Evolutionary conservation across 2,888 invertebrate genomes (phyloP).

Genomic region (Capitulum mitella): DNA sequence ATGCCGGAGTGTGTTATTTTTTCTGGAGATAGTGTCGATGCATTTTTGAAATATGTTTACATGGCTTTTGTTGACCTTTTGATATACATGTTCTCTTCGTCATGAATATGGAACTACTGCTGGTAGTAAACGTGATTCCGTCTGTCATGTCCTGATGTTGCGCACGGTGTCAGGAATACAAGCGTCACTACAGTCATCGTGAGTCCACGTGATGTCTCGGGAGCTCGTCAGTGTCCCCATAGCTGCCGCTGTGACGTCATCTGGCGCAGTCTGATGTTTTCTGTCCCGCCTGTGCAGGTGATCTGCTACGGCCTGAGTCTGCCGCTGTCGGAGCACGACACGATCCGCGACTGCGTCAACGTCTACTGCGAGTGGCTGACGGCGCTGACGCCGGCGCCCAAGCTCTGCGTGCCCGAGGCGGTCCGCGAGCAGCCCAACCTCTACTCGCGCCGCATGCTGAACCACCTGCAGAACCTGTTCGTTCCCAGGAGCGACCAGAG

Average conservation of each 20-base stretch:
- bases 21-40: background rate
- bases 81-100: no score
- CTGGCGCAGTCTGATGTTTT: background rate
- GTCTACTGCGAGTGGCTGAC: conserved; percentile 96
- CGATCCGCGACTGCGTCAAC: conserved; percentile 90
- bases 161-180: no score
- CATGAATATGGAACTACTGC: no score
- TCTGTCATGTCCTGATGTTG: no score
- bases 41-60: no score
- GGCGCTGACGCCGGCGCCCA: conserved; percentile 71
- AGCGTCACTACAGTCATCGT: background rate
- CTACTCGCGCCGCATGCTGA: conserved; percentile 81
- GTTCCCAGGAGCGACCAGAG: conserved; percentile 88
- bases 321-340: conserved; percentile 84
- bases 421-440: conserved; percentile 67
- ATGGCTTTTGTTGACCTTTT: no score
- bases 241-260: background rate
- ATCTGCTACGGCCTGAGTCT: conserved; percentile 86
- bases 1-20: no score
- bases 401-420: conserved; percentile 80
- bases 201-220: background rate
- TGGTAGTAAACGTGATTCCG: no score
- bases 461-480: conserved; percentile 89
- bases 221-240: background rate
- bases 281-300: conserved; percentile 53